These are phyloP conservation scores for Serilophus lunatus DNA, from an alignment of 2,113 vertebrate species.

Conservation along the genomic window DNA sequence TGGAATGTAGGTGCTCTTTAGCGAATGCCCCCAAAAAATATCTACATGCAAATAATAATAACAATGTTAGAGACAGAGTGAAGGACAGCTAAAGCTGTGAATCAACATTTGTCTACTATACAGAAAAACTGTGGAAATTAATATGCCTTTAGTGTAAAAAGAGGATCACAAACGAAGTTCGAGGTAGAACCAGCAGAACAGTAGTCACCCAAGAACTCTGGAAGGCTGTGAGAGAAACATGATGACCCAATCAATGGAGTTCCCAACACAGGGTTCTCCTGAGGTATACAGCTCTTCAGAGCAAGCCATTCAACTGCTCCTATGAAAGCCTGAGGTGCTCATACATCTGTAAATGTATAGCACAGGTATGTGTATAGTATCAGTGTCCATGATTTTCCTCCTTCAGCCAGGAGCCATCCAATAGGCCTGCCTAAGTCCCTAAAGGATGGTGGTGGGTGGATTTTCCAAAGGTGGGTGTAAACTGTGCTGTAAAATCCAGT, in stretches of 20 bases:
- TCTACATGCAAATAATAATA: neutral
- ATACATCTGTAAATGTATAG: neutral
- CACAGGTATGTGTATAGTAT: rapidly evolving
- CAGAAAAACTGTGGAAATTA: neutral
- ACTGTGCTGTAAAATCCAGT: neutral
- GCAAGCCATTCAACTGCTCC: neutral
- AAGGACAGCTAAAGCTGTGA: neutral
- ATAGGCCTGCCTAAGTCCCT: neutral
- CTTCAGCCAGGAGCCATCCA: neutral
- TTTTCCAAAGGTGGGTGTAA: neutral
- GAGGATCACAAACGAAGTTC: neutral
- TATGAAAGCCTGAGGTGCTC: neutral
- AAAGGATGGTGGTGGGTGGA: neutral
- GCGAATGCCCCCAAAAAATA: neutral
- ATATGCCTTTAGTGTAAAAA: neutral
- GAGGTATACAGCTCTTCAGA: rapidly evolving
- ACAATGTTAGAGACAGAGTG: neutral
- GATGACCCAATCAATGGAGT: rapidly evolving
- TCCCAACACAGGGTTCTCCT: neutral
- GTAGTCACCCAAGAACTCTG: neutral
- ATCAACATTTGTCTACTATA: rapidly evolving
- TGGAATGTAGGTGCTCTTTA: neutral
- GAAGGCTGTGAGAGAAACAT: neutral
- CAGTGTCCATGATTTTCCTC: neutral
- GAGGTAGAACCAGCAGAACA: neutral